These are phyloP conservation scores for Chamaea fasciata DNA, from an alignment of 2,113 vertebrate species.

Conservation along the genomic window DNA sequence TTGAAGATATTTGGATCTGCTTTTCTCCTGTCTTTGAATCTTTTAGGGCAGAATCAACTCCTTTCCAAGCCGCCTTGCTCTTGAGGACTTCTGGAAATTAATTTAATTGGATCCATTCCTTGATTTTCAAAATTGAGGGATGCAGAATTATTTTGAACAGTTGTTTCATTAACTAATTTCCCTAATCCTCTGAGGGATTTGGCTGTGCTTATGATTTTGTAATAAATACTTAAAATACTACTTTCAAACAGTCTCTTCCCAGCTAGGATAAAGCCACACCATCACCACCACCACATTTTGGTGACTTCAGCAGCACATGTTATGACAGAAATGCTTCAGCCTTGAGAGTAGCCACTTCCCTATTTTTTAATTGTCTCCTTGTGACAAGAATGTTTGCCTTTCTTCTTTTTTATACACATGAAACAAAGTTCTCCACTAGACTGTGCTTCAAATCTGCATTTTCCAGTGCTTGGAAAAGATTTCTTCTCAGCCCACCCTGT, in stretches of 20 bases:
- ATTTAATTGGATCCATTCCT: not conserved
- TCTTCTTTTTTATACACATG: not conserved
- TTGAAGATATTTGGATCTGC: not conserved
- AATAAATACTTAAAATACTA: not conserved
- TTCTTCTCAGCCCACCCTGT: not conserved
- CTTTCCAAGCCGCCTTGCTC: not conserved
- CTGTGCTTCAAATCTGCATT: not conserved
- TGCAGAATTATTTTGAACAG: not conserved
- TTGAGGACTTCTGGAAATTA: not conserved
- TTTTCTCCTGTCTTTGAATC: not conserved
- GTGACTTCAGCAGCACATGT: conserved; percentile 35
- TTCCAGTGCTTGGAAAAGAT: not conserved
- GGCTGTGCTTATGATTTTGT: not conserved
- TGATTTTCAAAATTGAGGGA: not conserved
- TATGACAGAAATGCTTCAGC: conserved; percentile 18
- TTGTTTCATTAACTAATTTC: not conserved
- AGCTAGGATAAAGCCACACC: not conserved
- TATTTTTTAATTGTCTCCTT: conserved; percentile 44
- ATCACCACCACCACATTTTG: not conserved
- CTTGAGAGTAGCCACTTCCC: conserved; percentile 19
- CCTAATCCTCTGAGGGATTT: not conserved
- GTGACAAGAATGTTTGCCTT: not conserved
- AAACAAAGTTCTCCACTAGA: not conserved
- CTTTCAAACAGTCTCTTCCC: not conserved
- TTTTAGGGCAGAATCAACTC: not conserved